Conservation (phyloP, 1,140 invertebrate genomes). For the Schlechtendalia chinensis region DNA sequence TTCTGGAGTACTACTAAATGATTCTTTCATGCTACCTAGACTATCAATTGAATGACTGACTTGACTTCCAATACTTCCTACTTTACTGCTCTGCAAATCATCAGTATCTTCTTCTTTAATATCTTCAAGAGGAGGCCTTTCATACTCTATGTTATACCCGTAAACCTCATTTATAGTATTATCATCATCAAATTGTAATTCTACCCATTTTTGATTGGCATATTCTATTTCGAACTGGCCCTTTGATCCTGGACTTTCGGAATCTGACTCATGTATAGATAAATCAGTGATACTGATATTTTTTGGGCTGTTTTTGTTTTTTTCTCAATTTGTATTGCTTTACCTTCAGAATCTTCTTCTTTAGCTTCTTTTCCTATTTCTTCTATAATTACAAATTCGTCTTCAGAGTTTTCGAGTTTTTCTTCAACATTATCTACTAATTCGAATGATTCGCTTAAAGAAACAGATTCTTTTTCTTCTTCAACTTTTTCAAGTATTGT, state of each 20-base stretch:
- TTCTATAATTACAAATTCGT: conserved; percentile 83
- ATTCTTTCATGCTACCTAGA: conserved; percentile 73
- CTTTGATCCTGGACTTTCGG: conserved; percentile 51
- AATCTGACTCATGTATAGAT: conserved; percentile 57
- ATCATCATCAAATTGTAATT: conserved; percentile 77
- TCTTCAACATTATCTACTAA: conserved; percentile 63
- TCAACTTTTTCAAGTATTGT: conserved; percentile 56
- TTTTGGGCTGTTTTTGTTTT: conserved; percentile 56
- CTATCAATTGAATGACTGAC: conserved; percentile 73
- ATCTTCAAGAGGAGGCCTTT: conserved; percentile 78
- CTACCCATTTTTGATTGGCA: conserved; percentile 81
- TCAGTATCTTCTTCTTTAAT: conserved; percentile 89
- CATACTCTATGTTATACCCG: conserved; percentile 70
- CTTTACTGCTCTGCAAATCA: conserved; percentile 74
- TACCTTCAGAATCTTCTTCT: conserved; percentile 76
- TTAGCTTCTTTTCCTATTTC: conserved; percentile 80
- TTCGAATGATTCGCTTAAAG: conserved; percentile 80
- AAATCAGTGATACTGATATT: conserved; percentile 73
- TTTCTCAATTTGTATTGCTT: conserved; percentile 68
- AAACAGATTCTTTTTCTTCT: conserved; percentile 49
- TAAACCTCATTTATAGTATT: conserved; percentile 65
- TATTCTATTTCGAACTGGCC: conserved; percentile 60
- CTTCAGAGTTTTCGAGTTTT: conserved; percentile 73
- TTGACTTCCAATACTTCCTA: conserved; percentile 76
- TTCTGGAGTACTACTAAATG: conserved; percentile 77